phyloP scores from a whole-genome alignment of 2,797 vertebrate genomes.

The Sitta carolinensis region DNA sequence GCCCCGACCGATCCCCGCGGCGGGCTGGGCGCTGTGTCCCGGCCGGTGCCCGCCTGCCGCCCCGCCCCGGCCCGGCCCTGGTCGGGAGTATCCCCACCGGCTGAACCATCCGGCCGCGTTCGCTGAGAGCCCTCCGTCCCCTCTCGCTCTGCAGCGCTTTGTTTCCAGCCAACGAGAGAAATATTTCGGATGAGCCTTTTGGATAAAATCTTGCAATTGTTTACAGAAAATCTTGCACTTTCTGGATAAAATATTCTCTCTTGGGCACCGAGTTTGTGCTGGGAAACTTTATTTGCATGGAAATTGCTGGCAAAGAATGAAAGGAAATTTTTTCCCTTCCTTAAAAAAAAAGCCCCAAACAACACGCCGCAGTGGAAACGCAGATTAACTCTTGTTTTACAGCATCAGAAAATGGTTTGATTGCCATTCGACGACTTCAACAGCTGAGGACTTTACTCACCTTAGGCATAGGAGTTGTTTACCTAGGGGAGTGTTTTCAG shows the following conservation, averaged over 20 bases:
- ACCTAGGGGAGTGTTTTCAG: neutral
- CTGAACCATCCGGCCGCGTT: neutral
- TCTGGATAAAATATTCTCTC: constrained; percentile 13
- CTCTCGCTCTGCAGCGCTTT: neutral
- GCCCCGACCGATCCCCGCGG: neutral
- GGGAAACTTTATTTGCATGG: constrained; percentile 58
- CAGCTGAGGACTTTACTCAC: neutral
- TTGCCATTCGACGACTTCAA: neutral
- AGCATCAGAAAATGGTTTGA: neutral
- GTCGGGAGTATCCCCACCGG: neutral
- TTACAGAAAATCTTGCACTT: constrained; percentile 36
- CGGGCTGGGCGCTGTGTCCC: neutral
- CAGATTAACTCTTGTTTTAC: constrained; percentile 42
- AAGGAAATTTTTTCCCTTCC: constrained; percentile 6
- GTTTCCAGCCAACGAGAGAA: neutral
- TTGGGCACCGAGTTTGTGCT: constrained; percentile 1
- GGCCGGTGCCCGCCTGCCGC: neutral
- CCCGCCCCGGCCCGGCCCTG: neutral
- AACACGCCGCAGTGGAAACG: constrained; percentile 31
- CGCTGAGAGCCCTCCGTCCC: neutral
- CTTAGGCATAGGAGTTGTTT: neutral
- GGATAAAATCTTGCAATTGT: constrained; percentile 43
- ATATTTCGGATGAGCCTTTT: constrained; percentile 6
- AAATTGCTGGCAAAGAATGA: constrained; percentile 61
- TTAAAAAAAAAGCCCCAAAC: neutral